These are phyloP conservation scores for Pao palembangensis DNA, from an alignment of 2,113 vertebrate genomes.

Conservation along the genomic window DNA sequence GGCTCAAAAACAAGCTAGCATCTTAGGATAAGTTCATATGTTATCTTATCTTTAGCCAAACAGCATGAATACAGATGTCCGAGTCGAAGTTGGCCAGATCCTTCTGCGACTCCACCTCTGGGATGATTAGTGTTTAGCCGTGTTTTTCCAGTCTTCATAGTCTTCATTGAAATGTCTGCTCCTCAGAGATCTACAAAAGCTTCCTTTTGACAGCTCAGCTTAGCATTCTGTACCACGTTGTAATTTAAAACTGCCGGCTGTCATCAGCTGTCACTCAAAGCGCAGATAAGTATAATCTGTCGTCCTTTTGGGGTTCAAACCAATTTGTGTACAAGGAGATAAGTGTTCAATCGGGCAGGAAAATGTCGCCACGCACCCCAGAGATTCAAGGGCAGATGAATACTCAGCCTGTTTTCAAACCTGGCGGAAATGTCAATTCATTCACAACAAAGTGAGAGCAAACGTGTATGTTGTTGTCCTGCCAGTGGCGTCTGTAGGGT, in stretches of 20 bases:
- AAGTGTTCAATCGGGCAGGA: conserved; percentile 25
- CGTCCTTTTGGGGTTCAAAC: conserved; percentile 45
- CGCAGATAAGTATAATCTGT: conserved; percentile 39
- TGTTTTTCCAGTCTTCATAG: too few species aligned
- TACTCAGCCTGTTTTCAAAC: background rate
- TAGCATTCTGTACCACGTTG: conserved; percentile 34
- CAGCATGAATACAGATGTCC: too few species aligned
- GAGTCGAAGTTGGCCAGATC: too few species aligned
- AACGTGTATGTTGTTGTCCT: background rate
- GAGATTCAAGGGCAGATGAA: conserved; percentile 33
- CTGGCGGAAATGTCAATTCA: conserved; percentile 7
- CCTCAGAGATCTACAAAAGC: background rate
- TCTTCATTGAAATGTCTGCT: too few species aligned
- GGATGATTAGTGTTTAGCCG: too few species aligned
- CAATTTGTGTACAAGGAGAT: conserved; percentile 46
- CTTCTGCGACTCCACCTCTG: too few species aligned
- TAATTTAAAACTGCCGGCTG: conserved; percentile 31
- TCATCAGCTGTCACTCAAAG: conserved; percentile 35
- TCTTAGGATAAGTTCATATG: too few species aligned
- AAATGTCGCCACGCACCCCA: conserved; percentile 10
- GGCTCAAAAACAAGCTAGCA: too few species aligned
- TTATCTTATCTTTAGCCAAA: too few species aligned
- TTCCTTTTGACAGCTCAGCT: conserved; percentile 33
- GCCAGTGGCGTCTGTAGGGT: background rate
- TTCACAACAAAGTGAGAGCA: background rate